Base-by-base conservation (phyloP, 1,140 invertebrate species). In the Gryon sp. region DNA sequence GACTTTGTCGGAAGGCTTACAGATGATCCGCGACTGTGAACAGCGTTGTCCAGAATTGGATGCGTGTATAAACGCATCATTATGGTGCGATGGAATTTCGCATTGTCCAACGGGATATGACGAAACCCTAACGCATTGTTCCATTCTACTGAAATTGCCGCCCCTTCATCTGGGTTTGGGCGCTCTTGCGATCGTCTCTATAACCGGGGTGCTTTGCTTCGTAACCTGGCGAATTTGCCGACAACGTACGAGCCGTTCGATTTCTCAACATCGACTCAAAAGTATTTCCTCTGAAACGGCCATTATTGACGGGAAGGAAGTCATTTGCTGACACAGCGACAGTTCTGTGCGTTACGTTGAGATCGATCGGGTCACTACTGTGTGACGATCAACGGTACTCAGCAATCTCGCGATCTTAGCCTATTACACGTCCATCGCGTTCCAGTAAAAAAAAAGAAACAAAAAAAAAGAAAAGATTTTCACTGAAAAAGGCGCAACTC, bases 311-410 rank as follows among this genome's bases (percentile, higher is more conserved):
- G 93, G 94, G 78, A 95, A 95, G 86, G 95, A 95, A 88, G 93
- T 95, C 88, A 95, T 95, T 91, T 95, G 95, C 94, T 96, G 95
- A 96, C 95, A 95, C 91, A 94, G 92, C 92, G 94, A 95, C 91
- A 94, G 94, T 94, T 95, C 94, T 93, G 94, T 95, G 89, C 93
- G 94, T 87, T 96, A 95, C 89, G 94, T 96, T 82, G 95, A 96
- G 90, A 92, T 96, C 70, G 95, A 96, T 88, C 91, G 95, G 68
- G 95, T 96, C 76, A 96, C 95, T 78, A 96, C 95, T 50, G 95
- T 96, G 90, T 96, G 94, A 95, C 91, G 88, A 83, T 84, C 83
- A 78, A 73, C 80, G 60, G 75, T 74, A 26, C 57, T 80, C 30
- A 57, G 22, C 45, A 40, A 68, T 53, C n/a, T 36, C 22, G 22